Percentiles rank a stretch among this genome's conserved stretches.
phyloP scores from a whole-genome alignment of 1,140 invertebrate species.

The Drosophila eugracilis region DNA sequence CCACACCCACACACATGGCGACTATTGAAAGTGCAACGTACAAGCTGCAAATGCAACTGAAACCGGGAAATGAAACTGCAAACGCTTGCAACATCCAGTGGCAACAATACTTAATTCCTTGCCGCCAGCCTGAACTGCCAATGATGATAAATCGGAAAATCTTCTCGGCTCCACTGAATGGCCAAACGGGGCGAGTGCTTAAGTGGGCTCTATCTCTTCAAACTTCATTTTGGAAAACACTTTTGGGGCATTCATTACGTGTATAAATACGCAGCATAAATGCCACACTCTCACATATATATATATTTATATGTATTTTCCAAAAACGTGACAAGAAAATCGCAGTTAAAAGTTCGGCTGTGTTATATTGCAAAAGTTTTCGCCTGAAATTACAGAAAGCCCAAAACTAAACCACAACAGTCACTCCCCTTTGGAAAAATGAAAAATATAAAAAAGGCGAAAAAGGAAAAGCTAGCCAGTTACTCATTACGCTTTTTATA shows the following conservation, averaged over 20 bases:
- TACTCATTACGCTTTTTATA: slow-evolving; percentile 29
- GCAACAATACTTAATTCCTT: slow-evolving; percentile 75
- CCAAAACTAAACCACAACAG: slow-evolving; percentile 45
- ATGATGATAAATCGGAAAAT: slow-evolving; percentile 82
- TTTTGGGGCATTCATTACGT: not conserved
- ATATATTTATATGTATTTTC: slow-evolving; percentile 9
- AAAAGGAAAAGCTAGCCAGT: slow-evolving; percentile 26
- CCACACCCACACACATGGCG: slow-evolving; percentile 18
- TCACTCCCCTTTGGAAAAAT: slow-evolving; percentile 10
- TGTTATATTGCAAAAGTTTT: slow-evolving; percentile 78
- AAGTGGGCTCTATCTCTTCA: slow-evolving; percentile 40
- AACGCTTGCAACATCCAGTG: slow-evolving; percentile 28
- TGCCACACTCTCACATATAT: slow-evolving; percentile 1
- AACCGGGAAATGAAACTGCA: slow-evolving; percentile 19
- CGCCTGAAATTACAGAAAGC: slow-evolving; percentile 23
- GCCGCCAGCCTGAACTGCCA: slow-evolving; percentile 71
- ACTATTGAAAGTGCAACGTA: slow-evolving; percentile 15
- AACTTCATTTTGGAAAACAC: slow-evolving; percentile 30
- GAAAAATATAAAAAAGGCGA: no score
- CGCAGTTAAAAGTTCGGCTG: slow-evolving; percentile 65
- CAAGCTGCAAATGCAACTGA: slow-evolving; percentile 29
- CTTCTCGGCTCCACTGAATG: slow-evolving; percentile 71
- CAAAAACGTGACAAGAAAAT: slow-evolving; percentile 78
- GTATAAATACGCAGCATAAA: slow-evolving; percentile 12
- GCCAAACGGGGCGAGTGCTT: slow-evolving; percentile 17